Conservation (phyloP, 2,113 vertebrate genomes). For the Lathamus discolor region DNA sequence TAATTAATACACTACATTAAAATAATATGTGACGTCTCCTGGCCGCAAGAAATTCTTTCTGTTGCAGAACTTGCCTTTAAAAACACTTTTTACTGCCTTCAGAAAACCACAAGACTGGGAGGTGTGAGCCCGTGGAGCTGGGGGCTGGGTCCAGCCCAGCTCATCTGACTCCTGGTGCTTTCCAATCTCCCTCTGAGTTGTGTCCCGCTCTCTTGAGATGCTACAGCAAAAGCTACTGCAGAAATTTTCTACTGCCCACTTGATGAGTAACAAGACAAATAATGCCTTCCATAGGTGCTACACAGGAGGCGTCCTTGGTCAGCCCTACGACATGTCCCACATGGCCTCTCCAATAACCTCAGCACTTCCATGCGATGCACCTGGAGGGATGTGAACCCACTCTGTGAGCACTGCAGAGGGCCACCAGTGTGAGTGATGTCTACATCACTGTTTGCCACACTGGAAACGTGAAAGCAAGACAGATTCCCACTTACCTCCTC, state of each 20-base stretch:
- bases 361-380: accelerated
- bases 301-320: background rate
- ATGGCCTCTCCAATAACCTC: accelerated
- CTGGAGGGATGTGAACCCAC: background rate
- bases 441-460: background rate
- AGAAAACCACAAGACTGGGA: background rate
- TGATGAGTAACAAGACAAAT: background rate
- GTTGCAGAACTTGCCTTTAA: background rate
- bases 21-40: background rate
- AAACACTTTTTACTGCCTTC: background rate
- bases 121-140: background rate
- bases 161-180: background rate
- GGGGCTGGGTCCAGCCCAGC: background rate
- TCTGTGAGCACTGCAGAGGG: background rate
- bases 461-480: background rate
- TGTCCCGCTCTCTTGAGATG: accelerated
- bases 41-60: background rate
- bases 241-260: background rate
- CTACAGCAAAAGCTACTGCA: background rate
- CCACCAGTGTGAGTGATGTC: background rate
- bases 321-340: accelerated
- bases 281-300: background rate
- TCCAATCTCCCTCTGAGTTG: background rate
- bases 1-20: background rate
- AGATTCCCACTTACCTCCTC: constrained; percentile 72